Evolutionary conservation across 2,113 vertebrate species (phyloP).

Genomic region (Lycocorax pyrrhopterus): DNA sequence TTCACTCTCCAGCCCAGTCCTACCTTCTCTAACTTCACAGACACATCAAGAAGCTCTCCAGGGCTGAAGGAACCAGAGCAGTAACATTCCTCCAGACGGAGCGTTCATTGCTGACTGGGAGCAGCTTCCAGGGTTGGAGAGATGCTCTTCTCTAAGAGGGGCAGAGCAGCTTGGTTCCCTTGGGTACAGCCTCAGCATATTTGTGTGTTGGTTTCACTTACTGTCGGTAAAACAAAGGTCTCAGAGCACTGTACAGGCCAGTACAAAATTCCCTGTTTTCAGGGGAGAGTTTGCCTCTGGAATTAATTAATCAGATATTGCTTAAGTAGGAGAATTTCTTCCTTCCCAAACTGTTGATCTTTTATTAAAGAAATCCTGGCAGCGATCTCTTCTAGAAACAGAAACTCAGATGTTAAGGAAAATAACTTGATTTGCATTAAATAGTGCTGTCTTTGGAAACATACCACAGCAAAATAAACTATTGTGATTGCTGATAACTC

Average conservation of each 20-base stretch:
- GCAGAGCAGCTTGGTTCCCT: not conserved
- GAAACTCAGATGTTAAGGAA: not conserved
- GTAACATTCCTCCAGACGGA: not conserved
- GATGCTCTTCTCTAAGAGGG: not conserved
- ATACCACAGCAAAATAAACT: not conserved
- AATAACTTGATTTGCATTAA: not conserved
- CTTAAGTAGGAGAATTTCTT: not conserved
- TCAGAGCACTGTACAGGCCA: not conserved
- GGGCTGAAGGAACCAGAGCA: not conserved
- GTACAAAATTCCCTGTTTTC: not conserved
- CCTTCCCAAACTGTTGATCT: not conserved
- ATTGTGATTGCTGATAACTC: not conserved
- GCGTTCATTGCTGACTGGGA: accelerated
- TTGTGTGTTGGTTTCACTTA: not conserved
- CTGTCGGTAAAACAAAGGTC: not conserved
- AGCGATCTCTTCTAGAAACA: not conserved
- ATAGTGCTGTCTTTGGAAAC: not conserved
- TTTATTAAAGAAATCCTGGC: not conserved
- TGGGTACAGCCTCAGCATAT: not conserved
- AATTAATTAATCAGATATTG: not conserved
- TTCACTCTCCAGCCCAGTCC: not conserved
- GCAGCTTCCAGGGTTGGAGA: not conserved
- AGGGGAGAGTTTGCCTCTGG: not conserved
- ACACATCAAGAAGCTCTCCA: not conserved
- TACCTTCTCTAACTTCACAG: not conserved